These are phyloP conservation scores for Candidula unifasciata DNA, from an alignment of 2,888 invertebrate genomes.

Conservation along the genomic window DNA sequence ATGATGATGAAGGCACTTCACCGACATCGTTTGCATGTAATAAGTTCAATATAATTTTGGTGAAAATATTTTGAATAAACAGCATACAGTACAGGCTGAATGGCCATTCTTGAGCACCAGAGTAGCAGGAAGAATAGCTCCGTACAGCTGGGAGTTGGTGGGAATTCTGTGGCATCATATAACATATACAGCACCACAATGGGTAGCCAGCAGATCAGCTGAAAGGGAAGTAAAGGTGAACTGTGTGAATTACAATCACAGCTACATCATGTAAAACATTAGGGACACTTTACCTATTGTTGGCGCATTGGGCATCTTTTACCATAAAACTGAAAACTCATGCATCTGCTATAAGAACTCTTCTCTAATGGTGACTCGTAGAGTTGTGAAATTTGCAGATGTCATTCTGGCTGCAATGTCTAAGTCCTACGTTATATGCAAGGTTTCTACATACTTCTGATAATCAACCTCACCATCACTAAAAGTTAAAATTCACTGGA, in stretches of 20 bases:
- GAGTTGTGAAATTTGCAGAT: too few relatives aligned
- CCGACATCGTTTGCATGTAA: neutral
- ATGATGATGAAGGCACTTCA: too few relatives aligned
- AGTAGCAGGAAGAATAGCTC: slow-evolving; percentile 18
- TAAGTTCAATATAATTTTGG: slow-evolving; percentile 10
- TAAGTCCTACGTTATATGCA: too few relatives aligned
- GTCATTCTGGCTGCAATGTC: too few relatives aligned
- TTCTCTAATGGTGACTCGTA: too few relatives aligned
- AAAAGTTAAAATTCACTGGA: too few relatives aligned
- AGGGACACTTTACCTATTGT: too few relatives aligned
- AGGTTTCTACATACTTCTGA: too few relatives aligned
- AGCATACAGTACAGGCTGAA: slow-evolving; percentile 28
- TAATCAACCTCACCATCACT: too few relatives aligned
- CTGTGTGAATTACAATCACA: neutral
- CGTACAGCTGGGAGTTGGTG: neutral
- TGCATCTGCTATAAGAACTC: too few relatives aligned
- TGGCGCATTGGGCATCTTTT: too few relatives aligned
- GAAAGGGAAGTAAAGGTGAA: neutral
- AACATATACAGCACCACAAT: slow-evolving; percentile 19
- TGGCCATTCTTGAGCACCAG: slow-evolving; percentile 30
- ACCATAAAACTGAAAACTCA: too few relatives aligned
- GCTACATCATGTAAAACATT: neutral
- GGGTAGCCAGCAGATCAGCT: slow-evolving; percentile 41
- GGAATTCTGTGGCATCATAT: slow-evolving; percentile 15
- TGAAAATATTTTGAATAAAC: slow-evolving; percentile 39